Base-by-base conservation (phyloP, 1,140 invertebrate species). In the Drosophila pseudoananassae region DNA sequence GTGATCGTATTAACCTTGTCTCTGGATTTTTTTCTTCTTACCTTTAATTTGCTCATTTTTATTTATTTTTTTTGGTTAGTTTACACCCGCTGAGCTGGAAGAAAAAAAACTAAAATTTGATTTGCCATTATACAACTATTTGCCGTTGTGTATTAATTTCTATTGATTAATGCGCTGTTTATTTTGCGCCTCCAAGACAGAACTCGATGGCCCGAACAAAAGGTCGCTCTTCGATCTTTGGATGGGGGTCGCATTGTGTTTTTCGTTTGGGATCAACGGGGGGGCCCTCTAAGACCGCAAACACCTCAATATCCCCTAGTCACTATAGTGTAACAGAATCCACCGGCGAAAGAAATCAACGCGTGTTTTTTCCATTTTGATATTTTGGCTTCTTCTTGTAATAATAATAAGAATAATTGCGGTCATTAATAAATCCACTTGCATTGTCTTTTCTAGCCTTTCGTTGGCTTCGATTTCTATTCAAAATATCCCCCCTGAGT, bases 371-470 rank as follows among this genome's bases (percentile, higher is more conserved):
- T 49, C 57, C 60, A 31, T 61, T 68, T 57, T 69, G 60, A 55
- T 80, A 63, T 56, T 46, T 73, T 70, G 54, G 52, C 61, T 75
- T 82, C 58, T 78, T 72, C 61, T 82, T 72, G 78, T 82, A 82
- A 88, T 87, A 87, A 87, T 87, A 87, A 87, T 88, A 87, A 87
- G 82, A 87, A 87, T 88, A 87, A 87, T 87, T 88, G 78, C 82
- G 78, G 82, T 88, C 83, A 87, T 87, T 87, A 87, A 87, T 87
- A 87, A 87, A 87, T 82, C 82, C 78, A 88, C 78, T 88, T 75
- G 83, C 83, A 78, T 87, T 87, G 82, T 87, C 78, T 87, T 76
- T 43, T 36, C 40, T 29, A 9, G 25, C 63, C 17, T 36, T 70
- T 54, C 53, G 70, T 58, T 75, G 57, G 70, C 46, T 29, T 38